These are phyloP conservation scores for Menidia beryllina DNA, from an alignment of 2,113 vertebrate genomes.

Conservation along the genomic window DNA sequence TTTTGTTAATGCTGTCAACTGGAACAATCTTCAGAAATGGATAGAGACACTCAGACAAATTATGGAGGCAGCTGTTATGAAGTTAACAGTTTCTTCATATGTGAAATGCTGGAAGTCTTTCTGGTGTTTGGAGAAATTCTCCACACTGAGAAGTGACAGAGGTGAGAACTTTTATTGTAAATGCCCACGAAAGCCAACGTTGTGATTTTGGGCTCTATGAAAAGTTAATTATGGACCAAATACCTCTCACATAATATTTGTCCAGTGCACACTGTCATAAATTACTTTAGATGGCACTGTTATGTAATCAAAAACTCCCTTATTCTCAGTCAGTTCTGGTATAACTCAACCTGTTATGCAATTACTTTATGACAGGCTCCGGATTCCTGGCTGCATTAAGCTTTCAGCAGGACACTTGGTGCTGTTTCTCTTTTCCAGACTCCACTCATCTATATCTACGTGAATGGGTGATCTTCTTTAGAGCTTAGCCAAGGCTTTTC, in stretches of 20 bases:
- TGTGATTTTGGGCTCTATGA: constrained; percentile 20
- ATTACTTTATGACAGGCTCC: constrained; percentile 17
- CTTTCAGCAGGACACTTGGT: constrained; percentile 35
- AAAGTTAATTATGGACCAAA: constrained; percentile 44
- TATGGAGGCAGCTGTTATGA: constrained; percentile 38
- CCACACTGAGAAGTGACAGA: constrained; percentile 18
- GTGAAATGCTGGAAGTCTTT: constrained; percentile 6
- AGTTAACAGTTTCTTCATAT: constrained; percentile 20
- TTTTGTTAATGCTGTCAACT: constrained; percentile 3
- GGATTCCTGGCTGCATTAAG: constrained; percentile 28
- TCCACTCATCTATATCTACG: constrained; percentile 14
- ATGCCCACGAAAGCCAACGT: constrained; percentile 19
- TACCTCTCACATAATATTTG: constrained; percentile 30
- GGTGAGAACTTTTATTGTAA: constrained; percentile 30
- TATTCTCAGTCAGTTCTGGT: constrained; percentile 28
- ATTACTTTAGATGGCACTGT: constrained; percentile 45
- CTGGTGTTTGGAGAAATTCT: constrained; percentile 24
- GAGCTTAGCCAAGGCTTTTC: constrained; percentile 10
- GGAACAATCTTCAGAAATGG: constrained; percentile 34
- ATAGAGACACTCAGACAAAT: constrained; percentile 21
- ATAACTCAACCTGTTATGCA: constrained; percentile 41
- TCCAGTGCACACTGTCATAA: constrained; percentile 54
- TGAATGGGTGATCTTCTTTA: constrained; percentile 10
- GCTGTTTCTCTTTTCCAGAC: constrained; percentile 15
- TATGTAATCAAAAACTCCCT: constrained; percentile 44